phyloP scores from a whole-genome alignment of 2,888 invertebrate species.

The Erpobdella octoculata region DNA sequence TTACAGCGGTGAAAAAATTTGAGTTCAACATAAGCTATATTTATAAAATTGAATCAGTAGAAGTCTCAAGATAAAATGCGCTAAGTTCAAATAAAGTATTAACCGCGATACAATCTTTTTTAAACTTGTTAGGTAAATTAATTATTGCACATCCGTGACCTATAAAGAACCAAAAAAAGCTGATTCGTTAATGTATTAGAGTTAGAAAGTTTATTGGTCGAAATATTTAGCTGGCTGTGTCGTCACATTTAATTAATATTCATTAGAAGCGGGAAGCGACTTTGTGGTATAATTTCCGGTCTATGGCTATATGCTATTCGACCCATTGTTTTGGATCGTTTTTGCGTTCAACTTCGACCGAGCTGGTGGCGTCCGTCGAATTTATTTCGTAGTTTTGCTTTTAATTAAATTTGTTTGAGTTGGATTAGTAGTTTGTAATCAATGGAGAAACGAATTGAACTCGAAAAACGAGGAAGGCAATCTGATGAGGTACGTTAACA shows the following conservation, averaged over 20 bases:
- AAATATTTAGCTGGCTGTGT: background rate
- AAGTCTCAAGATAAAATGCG: too few relatives aligned
- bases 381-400: background rate
- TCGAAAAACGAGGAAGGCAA: slow-evolving; percentile 84
- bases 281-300: slow-evolving; percentile 22
- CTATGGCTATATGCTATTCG: slow-evolving; percentile 11
- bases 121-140: too few relatives aligned
- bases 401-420: background rate
- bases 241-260: slow-evolving; percentile 25
- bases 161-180: too few relatives aligned
- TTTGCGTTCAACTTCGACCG: background rate
- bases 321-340: slow-evolving; percentile 20
- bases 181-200: slow-evolving; percentile 8
- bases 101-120: too few relatives aligned
- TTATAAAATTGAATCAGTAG: too few relatives aligned
- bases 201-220: slow-evolving; percentile 4
- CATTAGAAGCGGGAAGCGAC: slow-evolving; percentile 27
- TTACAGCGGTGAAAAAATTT: too few relatives aligned
- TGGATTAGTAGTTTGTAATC: slow-evolving; percentile 17
- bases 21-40: too few relatives aligned
- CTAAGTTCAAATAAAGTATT: too few relatives aligned
- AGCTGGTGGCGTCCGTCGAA: background rate
- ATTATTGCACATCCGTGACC: too few relatives aligned
- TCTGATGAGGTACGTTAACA: slow-evolving; percentile 69
- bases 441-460: slow-evolving; percentile 63